Evolutionary conservation across 1,140 invertebrate genomes (phyloP), one percentile per base, ranked within the genome.

Genomic region (Aphelenchoides fujianensis): DNA sequence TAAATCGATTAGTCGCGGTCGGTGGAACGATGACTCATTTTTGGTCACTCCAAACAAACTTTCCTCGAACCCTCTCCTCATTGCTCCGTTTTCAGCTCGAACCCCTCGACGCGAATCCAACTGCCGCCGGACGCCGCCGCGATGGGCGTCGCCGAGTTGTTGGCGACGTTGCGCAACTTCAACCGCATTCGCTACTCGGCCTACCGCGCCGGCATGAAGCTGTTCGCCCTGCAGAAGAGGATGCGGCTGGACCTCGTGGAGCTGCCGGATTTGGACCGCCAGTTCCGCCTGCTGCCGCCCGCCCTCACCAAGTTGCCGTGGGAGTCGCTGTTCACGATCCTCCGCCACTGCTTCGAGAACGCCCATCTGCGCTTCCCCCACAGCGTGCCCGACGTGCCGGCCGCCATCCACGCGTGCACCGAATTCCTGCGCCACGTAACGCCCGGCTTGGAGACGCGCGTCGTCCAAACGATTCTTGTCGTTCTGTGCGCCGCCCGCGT

Each of bases 181-280:
- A 35, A 66, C 53, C 32, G 34, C 16, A 35, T 66, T 12, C 16
- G 31, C 16, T 66, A 19, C 7, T 30, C 63, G 12, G 36, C 31
- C 28, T 66, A 66, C 3, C 27, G 63, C 1, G 53, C 63, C 0
- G 63, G 32, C 9, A 66, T 66, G 27, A 66, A 66, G 32, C 16
- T 31, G 0, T 66, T 34, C 27, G 63, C 63, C 12, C 23, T 66
- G 12, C 63, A 66, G 7, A 66, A 66, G 31, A 34, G 34, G 0
- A 34, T 66, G 28, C n/a, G 36, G 3, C 53, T 66, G 2, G 63
- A 66, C 3, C 3, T 66, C 36, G 53, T 66, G 19, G 63, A 66
- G 23, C 12, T 66, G 0, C 27, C 63, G 1, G 32, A 66, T 37
- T 34, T 66, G 63, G 63, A 66, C 53, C 12, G n/a, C 12, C 7